A percentile compares a stretch with the other conserved stretches of the same genome.
These are phyloP conservation scores for Gavialis gangeticus DNA, from an alignment of 2,113 vertebrate genomes.

Conservation along the genomic window DNA sequence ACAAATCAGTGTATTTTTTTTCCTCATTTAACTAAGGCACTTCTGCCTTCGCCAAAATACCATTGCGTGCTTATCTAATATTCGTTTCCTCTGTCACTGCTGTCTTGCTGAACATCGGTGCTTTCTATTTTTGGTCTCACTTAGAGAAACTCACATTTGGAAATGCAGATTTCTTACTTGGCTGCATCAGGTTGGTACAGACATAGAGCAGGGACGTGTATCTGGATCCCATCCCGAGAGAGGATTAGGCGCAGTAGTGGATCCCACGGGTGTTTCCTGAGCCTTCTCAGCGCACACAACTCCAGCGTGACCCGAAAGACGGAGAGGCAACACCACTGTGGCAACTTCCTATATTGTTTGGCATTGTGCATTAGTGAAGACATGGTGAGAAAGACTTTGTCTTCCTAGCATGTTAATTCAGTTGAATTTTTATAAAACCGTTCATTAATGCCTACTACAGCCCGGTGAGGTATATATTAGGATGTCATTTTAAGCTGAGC, in stretches of 20 bases:
- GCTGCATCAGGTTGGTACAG: neutral
- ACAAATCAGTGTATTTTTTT: conserved; percentile 30
- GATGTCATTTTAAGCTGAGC: neutral
- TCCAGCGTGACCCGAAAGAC: neutral
- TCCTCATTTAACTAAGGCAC: conserved; percentile 17
- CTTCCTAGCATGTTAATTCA: neutral
- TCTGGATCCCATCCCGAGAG: neutral
- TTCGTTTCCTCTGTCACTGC: neutral
- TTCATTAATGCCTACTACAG: neutral
- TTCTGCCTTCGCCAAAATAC: conserved; percentile 23
- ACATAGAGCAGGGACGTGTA: neutral
- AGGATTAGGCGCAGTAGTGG: neutral
- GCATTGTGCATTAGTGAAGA: fast-evolving
- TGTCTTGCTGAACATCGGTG: neutral
- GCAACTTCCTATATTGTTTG: neutral
- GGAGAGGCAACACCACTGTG: neutral
- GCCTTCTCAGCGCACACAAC: neutral
- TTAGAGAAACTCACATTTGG: neutral
- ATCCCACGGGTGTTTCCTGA: neutral
- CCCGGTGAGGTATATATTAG: neutral
- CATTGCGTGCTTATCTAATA: conserved; percentile 24
- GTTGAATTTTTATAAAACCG: neutral
- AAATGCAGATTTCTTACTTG: neutral
- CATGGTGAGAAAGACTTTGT: neutral
- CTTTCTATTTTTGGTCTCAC: neutral